Evolutionary conservation across 2,113 vertebrate genomes (phyloP), one percentile per base, ranked within the genome.

Genomic region (Tor tambroides): DNA sequence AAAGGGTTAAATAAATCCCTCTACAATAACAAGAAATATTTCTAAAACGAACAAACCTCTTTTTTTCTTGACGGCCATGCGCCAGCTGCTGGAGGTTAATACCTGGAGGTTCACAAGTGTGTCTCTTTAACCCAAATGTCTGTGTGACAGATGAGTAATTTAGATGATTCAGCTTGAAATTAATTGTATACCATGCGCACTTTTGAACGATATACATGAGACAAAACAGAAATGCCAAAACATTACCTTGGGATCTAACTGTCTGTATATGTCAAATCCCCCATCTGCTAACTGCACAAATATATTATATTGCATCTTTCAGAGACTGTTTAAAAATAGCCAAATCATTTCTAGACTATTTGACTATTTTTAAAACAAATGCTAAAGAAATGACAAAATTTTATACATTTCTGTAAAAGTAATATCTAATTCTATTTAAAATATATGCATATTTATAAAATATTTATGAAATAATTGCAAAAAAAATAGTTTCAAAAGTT

Each of bases 261-360:
- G 78, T 32, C 19, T 87, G 85, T 86, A 78, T 74, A 61, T 65
- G 30, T 72, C 46, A 61, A 17, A 86, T 61, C 78, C 85, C 61
- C 85, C 67, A 82, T 63, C 51, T 82, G 79, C 51, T 28, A 82
- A 43, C 85, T 87, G 78, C 54, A 82, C 49, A 79, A 41, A 79
- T 12, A 71, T 30, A 11, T 54, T 21, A 46, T n/a, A 63, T 23
- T 38, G 15, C 14, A 38, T 15, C 5, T 14, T 75, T 38, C 67
- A 35, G 19, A 72, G 19, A 72, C 17, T 71, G 2, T 65, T 28
- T 65, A 26, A 63, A 63, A 63, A 65, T 28, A 71, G 32, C 5
- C 32, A 0, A 10, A 23, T 38, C 28, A 30, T 30, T 17, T 32
- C 17, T 51, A 51, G 21, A 23, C 6, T 59, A 8, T 59, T 59